Conservation (phyloP, 2,113 vertebrate species). For the Promerops cafer region DNA sequence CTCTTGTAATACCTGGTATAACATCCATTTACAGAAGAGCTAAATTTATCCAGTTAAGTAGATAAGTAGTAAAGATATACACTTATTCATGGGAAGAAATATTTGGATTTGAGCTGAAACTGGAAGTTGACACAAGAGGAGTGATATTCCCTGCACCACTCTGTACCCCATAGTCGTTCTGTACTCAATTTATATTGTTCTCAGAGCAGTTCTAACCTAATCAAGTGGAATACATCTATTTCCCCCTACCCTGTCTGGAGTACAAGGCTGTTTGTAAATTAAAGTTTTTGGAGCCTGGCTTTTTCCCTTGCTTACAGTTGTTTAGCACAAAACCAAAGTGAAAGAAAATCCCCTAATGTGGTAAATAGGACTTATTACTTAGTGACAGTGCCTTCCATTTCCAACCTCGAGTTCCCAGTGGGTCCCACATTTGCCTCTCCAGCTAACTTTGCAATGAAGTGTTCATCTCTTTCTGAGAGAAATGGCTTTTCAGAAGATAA, state of each 20-base stretch:
- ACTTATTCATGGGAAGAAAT: neutral
- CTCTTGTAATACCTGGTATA: neutral
- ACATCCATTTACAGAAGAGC: neutral
- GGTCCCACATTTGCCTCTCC: neutral
- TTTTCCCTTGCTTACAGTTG: neutral
- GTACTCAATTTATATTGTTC: neutral
- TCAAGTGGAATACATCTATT: neutral
- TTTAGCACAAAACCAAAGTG: neutral
- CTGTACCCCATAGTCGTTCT: neutral
- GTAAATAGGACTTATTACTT: neutral
- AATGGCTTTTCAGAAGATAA: neutral
- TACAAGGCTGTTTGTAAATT: neutral
- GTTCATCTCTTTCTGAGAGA: neutral
- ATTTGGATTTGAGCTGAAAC: neutral
- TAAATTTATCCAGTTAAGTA: neutral
- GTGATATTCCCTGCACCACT: neutral
- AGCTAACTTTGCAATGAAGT: neutral
- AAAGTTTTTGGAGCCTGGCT: neutral
- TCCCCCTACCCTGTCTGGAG: neutral
- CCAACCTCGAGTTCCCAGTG: neutral
- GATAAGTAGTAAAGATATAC: fast-evolving
- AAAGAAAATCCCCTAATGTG: neutral
- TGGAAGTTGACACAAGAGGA: neutral
- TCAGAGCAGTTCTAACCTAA: neutral
- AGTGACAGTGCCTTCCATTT: neutral